A percentile compares a stretch with the other conserved stretches of the same genome.
phyloP scores from a whole-genome alignment of 2,797 vertebrate genomes.

The Pampus argenteus region DNA sequence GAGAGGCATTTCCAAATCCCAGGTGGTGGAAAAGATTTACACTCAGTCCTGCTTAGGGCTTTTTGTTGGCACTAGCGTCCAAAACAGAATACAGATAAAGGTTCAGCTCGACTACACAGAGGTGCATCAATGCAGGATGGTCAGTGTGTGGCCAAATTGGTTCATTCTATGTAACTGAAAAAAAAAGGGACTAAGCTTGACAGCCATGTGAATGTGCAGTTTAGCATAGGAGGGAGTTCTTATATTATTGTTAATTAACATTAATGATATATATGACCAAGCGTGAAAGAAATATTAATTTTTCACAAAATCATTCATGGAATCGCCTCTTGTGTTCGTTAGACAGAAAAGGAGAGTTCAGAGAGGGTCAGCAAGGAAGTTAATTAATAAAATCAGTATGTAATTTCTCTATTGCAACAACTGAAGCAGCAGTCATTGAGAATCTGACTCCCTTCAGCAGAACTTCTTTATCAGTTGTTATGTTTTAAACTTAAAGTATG shows the following conservation, averaged over 20 bases:
- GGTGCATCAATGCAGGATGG: constrained; percentile 55
- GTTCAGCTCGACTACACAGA: constrained; percentile 58
- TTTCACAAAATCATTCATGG: constrained; percentile 16
- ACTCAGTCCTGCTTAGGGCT: constrained; percentile 48
- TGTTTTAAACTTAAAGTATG: background rate
- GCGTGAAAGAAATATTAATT: background rate
- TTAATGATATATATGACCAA: constrained; percentile 9
- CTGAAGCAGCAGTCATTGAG: constrained; percentile 27
- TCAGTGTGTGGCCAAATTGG: constrained; percentile 49
- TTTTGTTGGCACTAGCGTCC: constrained; percentile 47
- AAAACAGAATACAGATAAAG: constrained; percentile 58
- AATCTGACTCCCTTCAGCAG: constrained; percentile 6
- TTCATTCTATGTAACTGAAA: constrained; percentile 31
- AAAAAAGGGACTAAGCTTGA: constrained; percentile 7
- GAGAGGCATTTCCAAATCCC: constrained; percentile 75
- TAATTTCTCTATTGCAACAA: constrained; percentile 45
- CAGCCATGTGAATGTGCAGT: constrained; percentile 14
- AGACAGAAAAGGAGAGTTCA: constrained; percentile 31
- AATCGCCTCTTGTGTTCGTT: constrained; percentile 37
- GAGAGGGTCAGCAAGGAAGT: constrained; percentile 43
- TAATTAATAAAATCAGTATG: constrained; percentile 39
- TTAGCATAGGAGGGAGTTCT: background rate
- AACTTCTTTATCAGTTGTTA: background rate
- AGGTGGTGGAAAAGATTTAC: constrained; percentile 62
- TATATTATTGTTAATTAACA: background rate